These are phyloP conservation scores for Papilio polytes DNA, from an alignment of 1,140 invertebrate genomes.

Conservation along the genomic window DNA sequence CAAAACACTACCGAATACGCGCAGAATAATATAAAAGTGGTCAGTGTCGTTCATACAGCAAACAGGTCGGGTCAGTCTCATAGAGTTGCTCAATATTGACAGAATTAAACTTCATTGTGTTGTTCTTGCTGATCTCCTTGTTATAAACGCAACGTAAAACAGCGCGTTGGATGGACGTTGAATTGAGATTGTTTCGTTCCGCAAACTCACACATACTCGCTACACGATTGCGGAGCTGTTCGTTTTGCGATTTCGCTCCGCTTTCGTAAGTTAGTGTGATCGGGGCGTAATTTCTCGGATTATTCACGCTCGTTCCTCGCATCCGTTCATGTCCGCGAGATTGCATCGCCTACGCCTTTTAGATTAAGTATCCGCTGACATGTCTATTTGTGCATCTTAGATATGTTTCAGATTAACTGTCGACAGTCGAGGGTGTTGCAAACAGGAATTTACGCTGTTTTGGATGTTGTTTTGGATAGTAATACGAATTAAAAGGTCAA, in stretches of 20 bases:
- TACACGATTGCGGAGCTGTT: background rate
- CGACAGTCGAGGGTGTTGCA: constrained; percentile 7
- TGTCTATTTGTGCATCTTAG: constrained; percentile 56
- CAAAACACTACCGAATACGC: background rate
- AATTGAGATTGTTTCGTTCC: background rate
- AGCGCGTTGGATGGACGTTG: background rate
- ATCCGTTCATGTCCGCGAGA: constrained; percentile 55
- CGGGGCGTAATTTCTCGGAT: constrained; percentile 56
- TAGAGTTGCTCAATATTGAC: background rate
- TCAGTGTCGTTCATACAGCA: background rate
- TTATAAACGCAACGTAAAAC: no score
- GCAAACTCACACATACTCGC: background rate
- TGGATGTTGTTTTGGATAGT: background rate
- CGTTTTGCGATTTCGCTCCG: background rate
- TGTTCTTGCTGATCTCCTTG: no score
- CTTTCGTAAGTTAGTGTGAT: background rate
- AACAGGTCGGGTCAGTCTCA: background rate
- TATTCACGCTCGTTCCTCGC: constrained; percentile 61
- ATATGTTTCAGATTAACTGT: constrained; percentile 48
- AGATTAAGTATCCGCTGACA: constrained; percentile 62
- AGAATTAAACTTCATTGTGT: background rate
- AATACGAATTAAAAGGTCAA: background rate
- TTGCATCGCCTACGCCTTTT: constrained; percentile 65
- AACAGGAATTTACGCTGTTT: constrained; percentile 6
- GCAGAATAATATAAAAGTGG: background rate